Percentiles rank a stretch among this genome's conserved stretches.
Evolutionary conservation across 2,113 vertebrate species (phyloP).

Genomic region (Upupa epops): DNA sequence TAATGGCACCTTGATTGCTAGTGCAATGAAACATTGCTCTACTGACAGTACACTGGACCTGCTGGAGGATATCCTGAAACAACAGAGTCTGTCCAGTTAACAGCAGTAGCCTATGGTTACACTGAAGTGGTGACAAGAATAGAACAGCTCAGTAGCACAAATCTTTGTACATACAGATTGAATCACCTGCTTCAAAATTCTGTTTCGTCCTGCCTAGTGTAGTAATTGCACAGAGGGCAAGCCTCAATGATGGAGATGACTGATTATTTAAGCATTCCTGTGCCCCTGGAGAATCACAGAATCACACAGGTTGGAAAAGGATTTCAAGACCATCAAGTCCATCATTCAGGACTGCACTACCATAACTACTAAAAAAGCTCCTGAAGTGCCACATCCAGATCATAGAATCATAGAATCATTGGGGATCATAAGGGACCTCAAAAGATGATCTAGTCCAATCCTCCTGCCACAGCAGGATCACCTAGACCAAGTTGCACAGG

Average conservation of each 20-base stretch:
- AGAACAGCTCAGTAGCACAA: background rate
- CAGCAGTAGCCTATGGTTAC: background rate
- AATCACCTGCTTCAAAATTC: background rate
- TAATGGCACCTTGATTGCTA: background rate
- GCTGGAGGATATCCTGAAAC: background rate
- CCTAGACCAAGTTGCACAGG: too few species aligned
- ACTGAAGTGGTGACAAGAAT: background rate
- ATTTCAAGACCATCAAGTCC: too few species aligned
- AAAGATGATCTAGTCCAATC: too few species aligned
- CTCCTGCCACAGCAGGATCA: too few species aligned
- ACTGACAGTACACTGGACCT: background rate
- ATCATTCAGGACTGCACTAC: too few species aligned
- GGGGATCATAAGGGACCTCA: too few species aligned
- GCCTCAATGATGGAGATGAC: background rate
- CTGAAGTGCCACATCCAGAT: too few species aligned
- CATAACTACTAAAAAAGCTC: too few species aligned
- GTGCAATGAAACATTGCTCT: background rate
- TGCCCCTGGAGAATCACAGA: background rate
- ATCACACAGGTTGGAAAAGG: too few species aligned
- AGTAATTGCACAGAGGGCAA: background rate
- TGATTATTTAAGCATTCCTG: background rate
- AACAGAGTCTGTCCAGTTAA: background rate
- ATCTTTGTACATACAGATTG: background rate
- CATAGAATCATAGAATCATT: too few species aligned
- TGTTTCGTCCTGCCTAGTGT: background rate